Base-by-base conservation (phyloP, 2,113 vertebrate genomes). In the Lota lota region DNA sequence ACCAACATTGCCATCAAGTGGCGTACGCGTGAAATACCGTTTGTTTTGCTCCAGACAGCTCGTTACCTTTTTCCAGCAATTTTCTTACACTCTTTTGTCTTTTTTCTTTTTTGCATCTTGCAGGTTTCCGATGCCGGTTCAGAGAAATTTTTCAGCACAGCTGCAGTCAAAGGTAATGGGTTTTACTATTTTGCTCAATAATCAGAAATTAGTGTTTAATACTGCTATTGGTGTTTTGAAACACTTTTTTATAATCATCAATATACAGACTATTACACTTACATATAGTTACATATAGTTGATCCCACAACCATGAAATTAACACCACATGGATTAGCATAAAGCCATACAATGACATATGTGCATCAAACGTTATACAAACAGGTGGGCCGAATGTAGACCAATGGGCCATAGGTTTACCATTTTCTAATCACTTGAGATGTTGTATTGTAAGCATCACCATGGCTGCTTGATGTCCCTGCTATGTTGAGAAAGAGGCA, bases 51-150 rank as follows among this genome's bases (percentile, higher is more conserved):
- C 66, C 22, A 28, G 53, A 73, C 68, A 62, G 64, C 11, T 54
- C 21, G 1, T 10, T 61, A 14, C 21, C 21, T 61, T 21, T 22
- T 22, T 15, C 59, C 68, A 64, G 61, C 11, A 54, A 54, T 18
- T 66, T 63, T 65, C 59, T 75, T 62, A 73, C 58, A 15, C 18
- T 58, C 5, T 15, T 24, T 61, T 68, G 12, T 53, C 53, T 54
- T 1, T 54, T 5, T 54, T 28, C 2, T n/a, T 54, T 21, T 82
- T 79, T 94, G 36, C 36, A 63, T 91, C 73, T 92, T 93, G 67
- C 88, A 99, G 97, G 94, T 93, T 67, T 98, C 97, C 28, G 95
- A 99, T 95, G 95, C 95, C 88, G 92, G 90, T 89, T 99, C 96
- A 63, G 97, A 99, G 85, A 97, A 95, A 88, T 93, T 98, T 82